A percentile compares a stretch with the other conserved stretches of the same genome.
Evolutionary conservation across 2,888 invertebrate genomes (phyloP).

Genomic region (Ametastegia equiseti): DNA sequence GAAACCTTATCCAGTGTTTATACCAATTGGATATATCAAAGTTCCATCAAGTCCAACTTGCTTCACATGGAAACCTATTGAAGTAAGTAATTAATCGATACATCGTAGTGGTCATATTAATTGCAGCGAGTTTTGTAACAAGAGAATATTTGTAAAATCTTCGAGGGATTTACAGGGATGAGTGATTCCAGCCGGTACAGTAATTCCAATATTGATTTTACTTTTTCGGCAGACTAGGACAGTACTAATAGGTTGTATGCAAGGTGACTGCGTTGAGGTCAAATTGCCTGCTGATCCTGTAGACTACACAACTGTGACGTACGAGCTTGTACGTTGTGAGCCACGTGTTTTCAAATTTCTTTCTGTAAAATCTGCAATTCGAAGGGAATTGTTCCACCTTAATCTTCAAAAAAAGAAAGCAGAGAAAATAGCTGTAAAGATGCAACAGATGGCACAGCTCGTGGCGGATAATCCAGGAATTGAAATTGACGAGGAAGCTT

Average conservation of each 20-base stretch:
- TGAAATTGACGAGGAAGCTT: constrained; percentile 80
- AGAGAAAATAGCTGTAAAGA: constrained; percentile 77
- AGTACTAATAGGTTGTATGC: constrained; percentile 78
- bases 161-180: not conserved
- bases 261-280: constrained; percentile 79
- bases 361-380: constrained; percentile 80
- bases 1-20: constrained; percentile 76
- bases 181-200: not conserved
- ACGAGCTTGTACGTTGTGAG: constrained; percentile 71
- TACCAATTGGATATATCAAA: constrained; percentile 84
- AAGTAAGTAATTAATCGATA: constrained; percentile 75
- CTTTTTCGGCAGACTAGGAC: constrained; percentile 71
- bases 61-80: constrained; percentile 83
- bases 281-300: constrained; percentile 75
- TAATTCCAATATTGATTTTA: constrained; percentile 25
- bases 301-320: constrained; percentile 76
- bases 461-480: constrained; percentile 79
- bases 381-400: constrained; percentile 79
- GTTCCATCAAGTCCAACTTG: constrained; percentile 81
- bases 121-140: not conserved
- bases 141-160: not conserved
- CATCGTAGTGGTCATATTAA: not conserved
- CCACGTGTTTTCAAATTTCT: constrained; percentile 76
- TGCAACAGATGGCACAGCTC: constrained; percentile 80
- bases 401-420: constrained; percentile 78